Conservation (phyloP, 2,888 invertebrate species). For the Sceliomorpha sp. region DNA sequence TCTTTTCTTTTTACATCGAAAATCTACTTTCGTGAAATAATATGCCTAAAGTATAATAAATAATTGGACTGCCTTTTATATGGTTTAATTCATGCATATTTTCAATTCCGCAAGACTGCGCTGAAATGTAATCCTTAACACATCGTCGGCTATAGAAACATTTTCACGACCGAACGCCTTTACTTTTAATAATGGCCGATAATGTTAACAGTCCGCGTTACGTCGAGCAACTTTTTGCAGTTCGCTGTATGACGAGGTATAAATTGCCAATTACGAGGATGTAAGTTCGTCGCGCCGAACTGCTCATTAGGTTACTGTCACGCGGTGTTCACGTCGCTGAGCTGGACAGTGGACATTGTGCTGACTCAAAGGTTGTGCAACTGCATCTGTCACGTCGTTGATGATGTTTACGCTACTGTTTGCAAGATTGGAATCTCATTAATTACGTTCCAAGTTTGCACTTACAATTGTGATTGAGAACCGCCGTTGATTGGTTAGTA, state of each 20-base stretch:
- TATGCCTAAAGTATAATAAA: too few relatives aligned
- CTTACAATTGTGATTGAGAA: slow-evolving; percentile 4
- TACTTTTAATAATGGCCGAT: too few relatives aligned
- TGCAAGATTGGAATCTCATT: slow-evolving; percentile 18
- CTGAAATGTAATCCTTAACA: too few relatives aligned
- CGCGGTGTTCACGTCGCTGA: slow-evolving; percentile 26
- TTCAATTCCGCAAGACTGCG: too few relatives aligned
- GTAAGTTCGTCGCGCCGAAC: slow-evolving; percentile 24
- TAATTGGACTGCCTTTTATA: too few relatives aligned
- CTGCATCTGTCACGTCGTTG: slow-evolving; percentile 24
- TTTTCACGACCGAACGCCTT: too few relatives aligned
- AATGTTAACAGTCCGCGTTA: too few relatives aligned
- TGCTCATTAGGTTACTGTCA: slow-evolving; percentile 38
- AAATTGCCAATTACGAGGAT: slow-evolving; percentile 34
- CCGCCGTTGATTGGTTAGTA: background rate
- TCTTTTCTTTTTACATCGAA: too few relatives aligned
- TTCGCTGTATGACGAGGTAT: slow-evolving; percentile 8
- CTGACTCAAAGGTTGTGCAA: slow-evolving; percentile 23
- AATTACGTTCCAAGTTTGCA: slow-evolving; percentile 18
- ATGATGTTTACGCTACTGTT: slow-evolving; percentile 29
- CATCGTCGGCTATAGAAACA: too few relatives aligned
- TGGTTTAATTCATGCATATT: too few relatives aligned
- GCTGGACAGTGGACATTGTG: slow-evolving; percentile 28
- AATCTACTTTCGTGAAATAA: too few relatives aligned
- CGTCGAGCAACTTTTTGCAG: too few relatives aligned